Conservation (phyloP, 2,888 invertebrate species). For the Oscheius sp. region DNA sequence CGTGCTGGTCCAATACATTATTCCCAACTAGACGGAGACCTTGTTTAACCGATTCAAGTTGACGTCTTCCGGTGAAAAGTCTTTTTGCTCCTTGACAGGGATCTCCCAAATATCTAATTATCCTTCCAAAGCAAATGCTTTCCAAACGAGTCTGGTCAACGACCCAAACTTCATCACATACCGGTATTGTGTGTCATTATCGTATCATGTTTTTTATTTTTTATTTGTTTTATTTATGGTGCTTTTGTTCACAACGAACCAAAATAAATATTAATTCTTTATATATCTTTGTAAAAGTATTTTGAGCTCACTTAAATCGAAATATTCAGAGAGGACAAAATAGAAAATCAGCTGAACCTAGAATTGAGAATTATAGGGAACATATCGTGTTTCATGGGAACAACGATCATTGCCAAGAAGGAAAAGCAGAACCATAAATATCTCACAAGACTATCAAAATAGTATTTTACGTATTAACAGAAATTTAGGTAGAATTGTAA, state of each 20-base stretch:
- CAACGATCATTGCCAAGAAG: too few relatives aligned
- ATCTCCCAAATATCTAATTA: conserved; percentile 18
- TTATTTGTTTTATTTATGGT: neutral
- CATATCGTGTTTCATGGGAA: too few relatives aligned
- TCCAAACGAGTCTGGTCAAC: conserved; percentile 16
- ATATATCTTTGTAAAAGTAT: neutral
- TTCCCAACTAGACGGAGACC: conserved; percentile 56
- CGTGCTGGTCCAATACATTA: conserved; percentile 49
- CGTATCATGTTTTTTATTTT: neutral
- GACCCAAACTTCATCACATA: conserved; percentile 1
- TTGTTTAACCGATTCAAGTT: conserved; percentile 37
- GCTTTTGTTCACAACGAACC: conserved; percentile 15
- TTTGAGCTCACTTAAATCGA: too few relatives aligned
- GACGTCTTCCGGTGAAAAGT: neutral
- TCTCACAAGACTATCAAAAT: too few relatives aligned
- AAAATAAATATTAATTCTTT: conserved; percentile 7
- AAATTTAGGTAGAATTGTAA: too few relatives aligned
- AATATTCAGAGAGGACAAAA: too few relatives aligned
- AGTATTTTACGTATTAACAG: too few relatives aligned
- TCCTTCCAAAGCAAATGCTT: neutral
- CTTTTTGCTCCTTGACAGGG: conserved; percentile 16
- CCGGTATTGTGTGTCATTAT: conserved; percentile 24
- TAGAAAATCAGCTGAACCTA: too few relatives aligned
- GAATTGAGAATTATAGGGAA: too few relatives aligned
- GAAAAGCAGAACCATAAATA: too few relatives aligned